Evolutionary conservation across 2,113 vertebrate species (phyloP), one percentile per base, ranked within the genome.

Genomic region (Nothocercus nigrocapillus): DNA sequence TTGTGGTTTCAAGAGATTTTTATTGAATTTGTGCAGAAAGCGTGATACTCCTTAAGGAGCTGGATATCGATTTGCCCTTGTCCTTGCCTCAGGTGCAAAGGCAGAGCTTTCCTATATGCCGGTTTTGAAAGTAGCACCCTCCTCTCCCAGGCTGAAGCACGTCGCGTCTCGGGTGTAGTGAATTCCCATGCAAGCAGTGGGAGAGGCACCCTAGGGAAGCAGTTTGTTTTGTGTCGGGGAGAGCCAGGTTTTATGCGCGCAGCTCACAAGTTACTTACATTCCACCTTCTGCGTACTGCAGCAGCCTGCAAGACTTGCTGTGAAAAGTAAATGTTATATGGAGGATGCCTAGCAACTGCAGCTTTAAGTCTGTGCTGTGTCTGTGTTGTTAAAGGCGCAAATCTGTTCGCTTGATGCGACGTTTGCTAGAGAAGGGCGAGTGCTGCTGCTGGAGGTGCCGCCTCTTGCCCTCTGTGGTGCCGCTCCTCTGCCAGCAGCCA

Each of bases 311-410:
- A 85, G 64, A 85, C 63, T 96, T 84, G 88, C 88, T 68, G 85
- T 84, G 93, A 34, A 67, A 88, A 95, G 85, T 85, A 85, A 90
- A 79, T 68, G 85, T 72, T 95, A 86, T 62, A 45, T 75, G 88
- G 77, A 93, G 76, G 92, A 90, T 97, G 94, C 93, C 90, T 95
- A 96, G 94, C 93, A 96, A 97, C 91, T 95, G 93, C 83, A 73
- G 62, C 56, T 84, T 78, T 44, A 82, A n/a, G 69, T 90, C 80
- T 93, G 58, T 96, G 93, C 93, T 94, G 93, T 67, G 70, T 38
- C 93, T 94, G 93, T 67, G 70, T 38, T 68, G 72, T 88, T 85
- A 51, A 94, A 95, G 91, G 94, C 94, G 73, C 87, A 85, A 72
- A 95, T 89, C 93, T 70, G 85, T 94, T 54, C 51, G 70, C 67